Evolutionary conservation across 2,797 vertebrate species (phyloP).

Genomic region (Poeciliopsis gracilis): DNA sequence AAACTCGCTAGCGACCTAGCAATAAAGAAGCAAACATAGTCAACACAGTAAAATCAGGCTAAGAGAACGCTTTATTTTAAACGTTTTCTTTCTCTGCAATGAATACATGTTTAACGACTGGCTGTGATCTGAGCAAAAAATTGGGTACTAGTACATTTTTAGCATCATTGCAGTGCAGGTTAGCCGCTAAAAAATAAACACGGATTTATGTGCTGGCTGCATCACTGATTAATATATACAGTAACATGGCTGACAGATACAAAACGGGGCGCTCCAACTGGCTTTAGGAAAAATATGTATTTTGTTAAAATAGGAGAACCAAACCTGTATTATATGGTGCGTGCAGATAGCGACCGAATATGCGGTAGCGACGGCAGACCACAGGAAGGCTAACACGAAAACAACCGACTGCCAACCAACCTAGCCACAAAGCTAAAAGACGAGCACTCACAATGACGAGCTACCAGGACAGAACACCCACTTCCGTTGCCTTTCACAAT

Average conservation of each 20-base stretch:
- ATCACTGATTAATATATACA: constrained; percentile 72
- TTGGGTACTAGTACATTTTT: background rate
- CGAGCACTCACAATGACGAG: constrained; percentile 42
- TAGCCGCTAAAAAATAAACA: constrained; percentile 82
- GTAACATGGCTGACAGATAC: constrained; percentile 73
- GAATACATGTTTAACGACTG: background rate
- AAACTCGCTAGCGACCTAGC: constrained; percentile 55
- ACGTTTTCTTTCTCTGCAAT: background rate
- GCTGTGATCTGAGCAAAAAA: background rate
- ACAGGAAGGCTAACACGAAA: constrained; percentile 71
- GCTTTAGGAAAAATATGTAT: background rate
- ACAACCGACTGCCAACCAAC: constrained; percentile 62
- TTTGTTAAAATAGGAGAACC: constrained; percentile 2
- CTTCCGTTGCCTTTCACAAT: constrained; percentile 70
- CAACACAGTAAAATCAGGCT: constrained; percentile 28
- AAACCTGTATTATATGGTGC: constrained; percentile 69
- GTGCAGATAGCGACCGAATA: constrained; percentile 63
- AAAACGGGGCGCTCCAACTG: constrained; percentile 52
- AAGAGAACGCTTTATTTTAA: constrained; percentile 12
- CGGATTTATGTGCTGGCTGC: constrained; percentile 69
- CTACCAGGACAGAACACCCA: constrained; percentile 47
- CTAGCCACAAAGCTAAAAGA: constrained; percentile 58
- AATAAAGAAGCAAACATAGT: constrained; percentile 37
- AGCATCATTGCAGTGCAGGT: constrained; percentile 54
- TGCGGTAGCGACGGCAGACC: constrained; percentile 64